Percentiles rank a stretch among this genome's conserved stretches.
Evolutionary conservation across 1,140 invertebrate species (phyloP).

Genomic region (Hirudo medicinalis): DNA sequence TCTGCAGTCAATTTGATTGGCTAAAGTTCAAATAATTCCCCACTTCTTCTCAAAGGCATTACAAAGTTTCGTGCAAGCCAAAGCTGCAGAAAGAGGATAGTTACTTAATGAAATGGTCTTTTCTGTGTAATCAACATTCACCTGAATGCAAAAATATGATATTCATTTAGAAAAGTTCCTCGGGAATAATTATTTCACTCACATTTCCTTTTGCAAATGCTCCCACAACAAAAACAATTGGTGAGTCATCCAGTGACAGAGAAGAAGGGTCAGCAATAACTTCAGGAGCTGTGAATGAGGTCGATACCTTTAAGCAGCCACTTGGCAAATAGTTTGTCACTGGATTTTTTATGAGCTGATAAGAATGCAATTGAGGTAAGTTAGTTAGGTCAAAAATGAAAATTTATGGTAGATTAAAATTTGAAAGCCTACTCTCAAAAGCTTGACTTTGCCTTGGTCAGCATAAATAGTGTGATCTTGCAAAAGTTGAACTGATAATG

Average conservation of each 20-base stretch:
- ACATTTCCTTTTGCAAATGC: slow-evolving; percentile 93
- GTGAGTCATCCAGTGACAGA: slow-evolving; percentile 61
- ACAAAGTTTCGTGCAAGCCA: slow-evolving; percentile 92
- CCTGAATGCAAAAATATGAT: slow-evolving; percentile 36
- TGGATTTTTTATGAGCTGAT: slow-evolving; percentile 84
- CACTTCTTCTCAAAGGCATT: slow-evolving; percentile 91
- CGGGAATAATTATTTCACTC: slow-evolving; percentile 26
- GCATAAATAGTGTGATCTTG: neutral
- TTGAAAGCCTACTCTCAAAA: slow-evolving; percentile 3
- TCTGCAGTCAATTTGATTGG: too few relatives aligned
- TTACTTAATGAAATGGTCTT: slow-evolving; percentile 80
- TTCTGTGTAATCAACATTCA: slow-evolving; percentile 79
- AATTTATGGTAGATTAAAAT: neutral
- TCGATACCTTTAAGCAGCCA: slow-evolving; percentile 75
- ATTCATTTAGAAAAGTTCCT: too few relatives aligned
- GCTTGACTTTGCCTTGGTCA: neutral
- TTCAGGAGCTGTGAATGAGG: slow-evolving; percentile 68
- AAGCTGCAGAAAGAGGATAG: slow-evolving; percentile 86
- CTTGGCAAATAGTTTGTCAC: slow-evolving; percentile 86
- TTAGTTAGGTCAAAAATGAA: neutral
- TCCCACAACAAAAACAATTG: slow-evolving; percentile 79
- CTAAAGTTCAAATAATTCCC: slow-evolving; percentile 53
- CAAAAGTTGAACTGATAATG: neutral
- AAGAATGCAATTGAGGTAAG: neutral
- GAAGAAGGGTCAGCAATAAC: slow-evolving; percentile 62